Conservation (phyloP, 1,140 invertebrate genomes). For the Eumeta japonica region DNA sequence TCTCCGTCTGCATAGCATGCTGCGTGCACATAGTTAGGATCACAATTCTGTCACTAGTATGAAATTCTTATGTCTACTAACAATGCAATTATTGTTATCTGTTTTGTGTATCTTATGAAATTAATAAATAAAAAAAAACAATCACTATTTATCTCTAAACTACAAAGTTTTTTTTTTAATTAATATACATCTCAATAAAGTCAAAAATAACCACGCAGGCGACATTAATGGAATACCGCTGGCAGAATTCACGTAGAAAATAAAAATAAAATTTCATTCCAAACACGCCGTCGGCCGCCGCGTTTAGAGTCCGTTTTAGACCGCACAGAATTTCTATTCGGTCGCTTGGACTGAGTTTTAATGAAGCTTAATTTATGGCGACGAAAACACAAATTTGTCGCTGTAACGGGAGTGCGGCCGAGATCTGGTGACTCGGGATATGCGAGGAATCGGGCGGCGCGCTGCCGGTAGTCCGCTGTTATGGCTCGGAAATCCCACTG, state of each 20-base stretch:
- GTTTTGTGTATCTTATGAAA: no score
- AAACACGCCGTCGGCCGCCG: conserved; percentile 17
- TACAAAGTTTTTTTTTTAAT: conserved; percentile 21
- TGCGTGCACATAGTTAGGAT: no score
- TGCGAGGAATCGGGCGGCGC: conserved; percentile 20
- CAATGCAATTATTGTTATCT: no score
- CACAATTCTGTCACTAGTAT: no score
- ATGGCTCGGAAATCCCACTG: conserved; percentile 17
- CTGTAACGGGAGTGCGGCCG: conserved; percentile 27
- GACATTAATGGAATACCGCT: conserved; percentile 27
- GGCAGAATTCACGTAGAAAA: conserved; percentile 27
- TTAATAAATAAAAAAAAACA: no score
- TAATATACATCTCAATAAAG: conserved; percentile 25
- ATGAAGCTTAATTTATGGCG: conserved; percentile 44
- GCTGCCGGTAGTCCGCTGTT: conserved; percentile 21
- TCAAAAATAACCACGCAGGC: conserved; percentile 26
- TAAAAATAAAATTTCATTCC: no score
- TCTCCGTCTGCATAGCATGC: no score
- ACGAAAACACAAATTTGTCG: conserved; percentile 34
- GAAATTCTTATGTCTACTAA: no score
- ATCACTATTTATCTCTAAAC: no score
- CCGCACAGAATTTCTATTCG: conserved; percentile 18
- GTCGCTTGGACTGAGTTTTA: conserved; percentile 26
- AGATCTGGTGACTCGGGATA: conserved; percentile 20
- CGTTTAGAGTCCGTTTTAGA: conserved; percentile 23